A percentile compares a stretch with the other conserved stretches of the same genome.
Conservation (phyloP, 1,140 invertebrate species). For the Hyphantria cunea region DNA sequence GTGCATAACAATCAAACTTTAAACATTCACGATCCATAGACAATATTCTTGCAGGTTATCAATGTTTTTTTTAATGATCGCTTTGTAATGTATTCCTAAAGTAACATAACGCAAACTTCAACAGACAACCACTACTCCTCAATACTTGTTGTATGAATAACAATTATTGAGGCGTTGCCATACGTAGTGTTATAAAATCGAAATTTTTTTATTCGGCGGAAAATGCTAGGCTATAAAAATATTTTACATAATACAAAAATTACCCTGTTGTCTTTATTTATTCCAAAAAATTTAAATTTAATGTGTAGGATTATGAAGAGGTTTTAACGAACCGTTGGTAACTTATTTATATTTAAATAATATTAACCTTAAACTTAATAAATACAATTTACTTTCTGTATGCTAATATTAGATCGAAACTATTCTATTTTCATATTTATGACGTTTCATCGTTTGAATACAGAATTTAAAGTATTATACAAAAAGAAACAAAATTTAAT, state of each 20-base stretch:
- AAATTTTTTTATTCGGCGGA: too few relatives aligned
- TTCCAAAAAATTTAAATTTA: slow-evolving; percentile 3
- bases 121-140: too few relatives aligned
- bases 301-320: slow-evolving; percentile 17
- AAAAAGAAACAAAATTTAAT: too few relatives aligned
- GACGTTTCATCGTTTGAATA: too few relatives aligned
- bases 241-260: slow-evolving; percentile 19
- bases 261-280: slow-evolving; percentile 2
- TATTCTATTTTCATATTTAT: too few relatives aligned
- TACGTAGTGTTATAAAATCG: slow-evolving; percentile 13
- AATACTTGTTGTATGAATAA: background rate
- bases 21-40: too few relatives aligned
- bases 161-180: slow-evolving; percentile 6
- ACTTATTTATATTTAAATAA: background rate
- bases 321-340: slow-evolving; percentile 16
- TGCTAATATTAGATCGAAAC: too few relatives aligned
- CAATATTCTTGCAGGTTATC: too few relatives aligned
- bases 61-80: too few relatives aligned
- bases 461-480: too few relatives aligned
- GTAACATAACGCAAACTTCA: background rate
- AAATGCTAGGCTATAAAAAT: slow-evolving; percentile 6
- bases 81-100: too few relatives aligned
- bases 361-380: background rate
- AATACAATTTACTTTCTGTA: background rate
- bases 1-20: too few relatives aligned